These are phyloP conservation scores for Autographa gamma DNA, from an alignment of 2,888 invertebrate species.

Conservation along the genomic window DNA sequence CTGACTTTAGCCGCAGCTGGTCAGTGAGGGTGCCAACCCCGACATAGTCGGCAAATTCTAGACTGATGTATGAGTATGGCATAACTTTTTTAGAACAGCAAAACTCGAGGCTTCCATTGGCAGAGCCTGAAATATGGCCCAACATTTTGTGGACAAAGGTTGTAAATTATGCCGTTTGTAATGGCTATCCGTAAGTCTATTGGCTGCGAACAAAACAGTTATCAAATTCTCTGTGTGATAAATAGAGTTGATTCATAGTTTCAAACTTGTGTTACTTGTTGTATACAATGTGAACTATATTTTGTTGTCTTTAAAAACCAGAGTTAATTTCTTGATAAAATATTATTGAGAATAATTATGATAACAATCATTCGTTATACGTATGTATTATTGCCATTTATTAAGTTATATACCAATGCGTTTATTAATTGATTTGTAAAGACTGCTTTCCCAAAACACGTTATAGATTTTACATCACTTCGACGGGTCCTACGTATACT, in stretches of 20 bases:
- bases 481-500: too few species aligned
- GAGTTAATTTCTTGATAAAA: too few species aligned
- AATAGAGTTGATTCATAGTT: constrained; percentile 5
- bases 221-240: constrained; percentile 6
- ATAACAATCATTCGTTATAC: too few species aligned
- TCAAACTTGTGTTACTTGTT: background rate
- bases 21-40: background rate
- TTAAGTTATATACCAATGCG: too few species aligned
- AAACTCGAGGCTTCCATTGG: constrained; percentile 1
- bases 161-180: constrained; percentile 7
- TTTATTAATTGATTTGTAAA: too few species aligned
- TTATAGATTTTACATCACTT: too few species aligned
- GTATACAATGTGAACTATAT: background rate
- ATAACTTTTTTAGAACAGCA: constrained; percentile 8
- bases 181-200: constrained; percentile 5
- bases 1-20: background rate
- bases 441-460: too few species aligned
- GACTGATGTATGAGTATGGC: constrained; percentile 9
- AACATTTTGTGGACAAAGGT: constrained; percentile 9
- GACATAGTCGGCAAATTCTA: constrained; percentile 1
- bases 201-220: constrained; percentile 6
- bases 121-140: background rate
- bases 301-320: too few species aligned
- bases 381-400: too few species aligned
- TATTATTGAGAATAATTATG: too few species aligned